Base-by-base conservation (phyloP, 2,113 vertebrate species). In the Ictalurus punctatus region DNA sequence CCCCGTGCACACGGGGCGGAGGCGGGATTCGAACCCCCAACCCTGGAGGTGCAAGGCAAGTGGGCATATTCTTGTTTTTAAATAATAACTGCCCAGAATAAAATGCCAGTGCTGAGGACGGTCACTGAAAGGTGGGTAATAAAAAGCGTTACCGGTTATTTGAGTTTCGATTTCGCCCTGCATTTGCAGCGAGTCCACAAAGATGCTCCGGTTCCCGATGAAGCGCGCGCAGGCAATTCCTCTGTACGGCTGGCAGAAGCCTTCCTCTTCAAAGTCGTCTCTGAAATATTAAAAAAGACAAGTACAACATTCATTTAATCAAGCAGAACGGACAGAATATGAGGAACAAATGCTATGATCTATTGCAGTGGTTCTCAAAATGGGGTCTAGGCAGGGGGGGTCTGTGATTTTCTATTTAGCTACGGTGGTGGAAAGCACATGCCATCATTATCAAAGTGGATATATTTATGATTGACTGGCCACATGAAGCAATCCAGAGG, bases 81-180 rank as follows among this genome's bases (percentile, higher is more conserved):
- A 48, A 17, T 56, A 4, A 37, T 4, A 40, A 40, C 44, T 52
- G 19, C 1, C 44, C 90, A 37, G 76, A 44, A 5, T 63, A 58
- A 48, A 85, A 71, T 12, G 37, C 17, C 44, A 37, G 58, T 13
- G 13, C 58, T 61, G 25, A 67, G 10, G 59, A 87, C 27, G 8
- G 52, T 56, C 16, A 30, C 14, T 56, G 52, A 56, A 81, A 54
- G 25, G 76, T 2, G 2, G 58, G 21, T 52, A 25, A 82, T 59
- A 63, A 34, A 69, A 30, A n/a, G 6, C 0, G 9, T 88, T 91
- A 99, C 98, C 98, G 96, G 98, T 99, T 82, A 99, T 99, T 93
- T 99, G 98, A 59, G 98, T 99, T 94, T 99, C 98, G 79, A 99
- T 99, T 92, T 99, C 98, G 0, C 98, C 98, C 92, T 99, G 98